Base-by-base conservation (phyloP, 2,797 vertebrate species). In the Danio aesculapii region DNA sequence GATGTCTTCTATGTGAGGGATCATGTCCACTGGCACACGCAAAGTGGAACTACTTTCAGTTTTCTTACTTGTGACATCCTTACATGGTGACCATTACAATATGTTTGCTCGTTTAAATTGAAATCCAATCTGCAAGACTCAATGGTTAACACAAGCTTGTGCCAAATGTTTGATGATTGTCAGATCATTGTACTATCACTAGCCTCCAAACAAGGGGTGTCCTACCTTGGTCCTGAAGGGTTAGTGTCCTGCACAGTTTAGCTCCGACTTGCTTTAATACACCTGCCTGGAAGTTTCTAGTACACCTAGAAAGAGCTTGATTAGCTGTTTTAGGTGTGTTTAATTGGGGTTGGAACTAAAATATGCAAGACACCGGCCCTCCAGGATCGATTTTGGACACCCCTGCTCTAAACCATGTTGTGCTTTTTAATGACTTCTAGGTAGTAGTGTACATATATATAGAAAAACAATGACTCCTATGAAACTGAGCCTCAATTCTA, bases 121-220 rank as follows among this genome's bases (percentile, higher is more conserved):
- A 55, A 41, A 55, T 46, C 11, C 2, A 17, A 49, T 75, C 53
- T 68, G 73, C 66, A 66, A 71, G 19, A 70, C 61, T 53, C 49
- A 59, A 58, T n/a, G 63, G 9, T 53, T 67, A 58, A 68, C 67
- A 58, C 17, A 30, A 43, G 43, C 50, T 46, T 64, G 81, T 83
- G 70, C 59, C 13, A 46, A 66, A 75, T 46, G 21, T 80, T 71
- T 83, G 70, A 64, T 72, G 78, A 79, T 79, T 83, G 81, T 84
- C 79, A 57, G 63, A 77, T 68, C 44, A 64, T 30, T 81, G 39
- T 77, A 77, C 59, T 75, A 69, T 43, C 41, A 46, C 17, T 16
- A 70, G 77, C n/a, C n/a, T 17, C 41, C 41, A 53, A 55, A 76
- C 44, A 30, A 11, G 30, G n/a, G 3, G 30, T 30, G 30, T 30